Conservation (phyloP, 2,888 invertebrate genomes). For the Drosophila kuntzei region DNA sequence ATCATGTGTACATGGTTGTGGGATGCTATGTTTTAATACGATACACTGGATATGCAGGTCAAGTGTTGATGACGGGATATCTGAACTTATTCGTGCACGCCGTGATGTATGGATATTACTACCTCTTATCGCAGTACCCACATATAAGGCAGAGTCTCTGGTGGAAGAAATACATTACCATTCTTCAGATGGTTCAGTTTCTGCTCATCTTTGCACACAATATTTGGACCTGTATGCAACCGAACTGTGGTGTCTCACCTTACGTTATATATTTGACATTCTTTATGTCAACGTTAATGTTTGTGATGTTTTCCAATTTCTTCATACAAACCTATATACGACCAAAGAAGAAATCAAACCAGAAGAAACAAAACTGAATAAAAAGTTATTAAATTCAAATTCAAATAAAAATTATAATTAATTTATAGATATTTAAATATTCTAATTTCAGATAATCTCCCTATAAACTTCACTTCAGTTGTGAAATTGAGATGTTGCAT, state of each 20-base stretch:
- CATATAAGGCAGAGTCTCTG: constrained; percentile 88
- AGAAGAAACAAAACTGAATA: constrained; percentile 3
- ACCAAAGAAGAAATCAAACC: background rate
- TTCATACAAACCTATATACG: constrained; percentile 37
- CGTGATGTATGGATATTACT: constrained; percentile 94
- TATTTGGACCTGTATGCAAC: constrained; percentile 34
- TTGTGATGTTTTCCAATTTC: constrained; percentile 53
- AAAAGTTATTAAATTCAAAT: background rate
- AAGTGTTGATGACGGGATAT: constrained; percentile 88
- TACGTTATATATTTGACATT: constrained; percentile 3
- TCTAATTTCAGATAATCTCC: background rate
- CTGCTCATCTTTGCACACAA: constrained; percentile 36
- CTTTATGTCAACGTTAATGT: constrained; percentile 35
- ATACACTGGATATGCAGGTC: constrained; percentile 88
- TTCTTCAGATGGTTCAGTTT: constrained; percentile 92
- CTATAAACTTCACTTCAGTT: background rate
- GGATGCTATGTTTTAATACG: constrained; percentile 6
- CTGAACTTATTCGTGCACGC: constrained; percentile 92
- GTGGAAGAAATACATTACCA: constrained; percentile 94
- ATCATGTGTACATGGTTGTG: constrained; percentile 53
- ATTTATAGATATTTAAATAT: background rate
- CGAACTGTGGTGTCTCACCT: constrained; percentile 29
- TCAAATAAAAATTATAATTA: background rate
- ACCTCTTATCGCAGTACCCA: constrained; percentile 90
- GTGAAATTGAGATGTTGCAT: background rate